phyloP scores from a whole-genome alignment of 2,797 vertebrate species.

The Takifugu rubripes region DNA sequence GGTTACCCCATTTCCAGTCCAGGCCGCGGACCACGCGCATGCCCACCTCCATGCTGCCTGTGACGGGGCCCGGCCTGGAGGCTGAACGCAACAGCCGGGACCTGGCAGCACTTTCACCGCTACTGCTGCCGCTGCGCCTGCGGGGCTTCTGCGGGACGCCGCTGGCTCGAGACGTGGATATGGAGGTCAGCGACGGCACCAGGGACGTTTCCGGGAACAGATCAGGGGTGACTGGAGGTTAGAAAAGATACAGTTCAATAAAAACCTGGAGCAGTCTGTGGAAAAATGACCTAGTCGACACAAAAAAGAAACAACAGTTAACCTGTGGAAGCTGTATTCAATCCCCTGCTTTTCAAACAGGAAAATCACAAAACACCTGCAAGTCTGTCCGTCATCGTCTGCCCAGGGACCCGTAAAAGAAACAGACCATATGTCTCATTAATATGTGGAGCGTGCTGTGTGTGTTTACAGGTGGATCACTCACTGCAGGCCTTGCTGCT shows the following conservation, averaged over 20 bases:
- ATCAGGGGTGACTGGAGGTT: conserved; percentile 69
- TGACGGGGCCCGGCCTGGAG: conserved; percentile 43
- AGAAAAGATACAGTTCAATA: conserved; percentile 5
- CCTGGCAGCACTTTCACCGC: conserved; percentile 52
- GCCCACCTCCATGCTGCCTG: conserved; percentile 93
- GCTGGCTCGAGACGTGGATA: conserved; percentile 40
- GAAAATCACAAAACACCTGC: conserved; percentile 16
- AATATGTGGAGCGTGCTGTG: conserved; percentile 22
- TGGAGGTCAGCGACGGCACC: conserved; percentile 58
- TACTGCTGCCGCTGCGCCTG: conserved; percentile 48
- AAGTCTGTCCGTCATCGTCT: conserved; percentile 21
- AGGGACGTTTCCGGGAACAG: conserved; percentile 70
- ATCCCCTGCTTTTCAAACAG: conserved; percentile 9
- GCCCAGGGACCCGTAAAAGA: conserved; percentile 28
- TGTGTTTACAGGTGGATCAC: conserved; percentile 34
- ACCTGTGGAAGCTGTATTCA: neutral
- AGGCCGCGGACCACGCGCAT: conserved; percentile 94
- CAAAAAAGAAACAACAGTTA: neutral
- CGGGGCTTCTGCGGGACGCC: conserved; percentile 44
- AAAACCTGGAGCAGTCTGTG: neutral
- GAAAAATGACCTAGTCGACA: neutral
- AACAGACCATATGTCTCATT: conserved; percentile 45
- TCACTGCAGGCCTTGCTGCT: conserved; percentile 38
- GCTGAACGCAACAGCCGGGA: conserved; percentile 48
- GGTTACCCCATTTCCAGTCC: conserved; percentile 98